These are phyloP conservation scores for Pocillopora damicornis DNA, from an alignment of 64 coral and sea anemone genomes.

Conservation along the genomic window DNA sequence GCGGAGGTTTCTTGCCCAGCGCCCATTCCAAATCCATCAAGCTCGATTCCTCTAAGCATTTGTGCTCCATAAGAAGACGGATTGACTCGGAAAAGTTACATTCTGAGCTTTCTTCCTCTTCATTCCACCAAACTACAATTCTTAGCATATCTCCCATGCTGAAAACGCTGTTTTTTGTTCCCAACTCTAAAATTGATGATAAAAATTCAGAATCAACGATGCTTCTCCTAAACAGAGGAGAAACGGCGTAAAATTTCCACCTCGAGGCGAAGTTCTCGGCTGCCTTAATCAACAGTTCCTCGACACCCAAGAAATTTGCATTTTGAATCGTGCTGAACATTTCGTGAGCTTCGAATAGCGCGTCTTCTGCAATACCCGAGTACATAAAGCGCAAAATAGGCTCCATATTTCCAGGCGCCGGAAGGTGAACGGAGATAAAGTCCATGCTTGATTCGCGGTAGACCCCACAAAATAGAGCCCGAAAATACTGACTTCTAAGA, in stretches of 20 bases:
- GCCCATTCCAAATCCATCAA: conserved; percentile 86
- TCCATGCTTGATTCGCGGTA: conserved; percentile 87
- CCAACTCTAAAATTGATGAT: conserved; percentile 63
- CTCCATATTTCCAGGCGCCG: conserved; percentile 71
- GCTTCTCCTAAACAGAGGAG: conserved; percentile 71
- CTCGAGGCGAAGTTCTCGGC: conserved; percentile 71
- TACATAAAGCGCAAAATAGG: conserved; percentile 84
- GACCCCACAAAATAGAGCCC: conserved; percentile 62
- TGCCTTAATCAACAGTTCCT: conserved; percentile 57
- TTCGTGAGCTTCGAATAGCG: conserved; percentile 66
- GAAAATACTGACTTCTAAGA: conserved; percentile 85
- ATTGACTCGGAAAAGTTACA: conserved; percentile 51
- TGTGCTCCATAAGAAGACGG: conserved; percentile 66
- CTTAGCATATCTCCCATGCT: conserved; percentile 79
- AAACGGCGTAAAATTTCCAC: conserved; percentile 77
- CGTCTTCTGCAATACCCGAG: conserved; percentile 63
- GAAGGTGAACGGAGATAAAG: conserved; percentile 74
- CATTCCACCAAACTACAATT: conserved; percentile 83
- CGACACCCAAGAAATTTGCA: conserved; percentile 76
- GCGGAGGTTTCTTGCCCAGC: conserved; percentile 62
- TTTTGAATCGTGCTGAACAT: conserved; percentile 92
- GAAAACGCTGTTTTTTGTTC: conserved; percentile 80
- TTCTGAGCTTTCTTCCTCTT: conserved; percentile 43
- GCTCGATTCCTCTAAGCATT: conserved; percentile 69
- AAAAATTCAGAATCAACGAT: conserved; percentile 83